Base-by-base conservation (phyloP, 2,113 vertebrate species). In the Neoarius graeffei region DNA sequence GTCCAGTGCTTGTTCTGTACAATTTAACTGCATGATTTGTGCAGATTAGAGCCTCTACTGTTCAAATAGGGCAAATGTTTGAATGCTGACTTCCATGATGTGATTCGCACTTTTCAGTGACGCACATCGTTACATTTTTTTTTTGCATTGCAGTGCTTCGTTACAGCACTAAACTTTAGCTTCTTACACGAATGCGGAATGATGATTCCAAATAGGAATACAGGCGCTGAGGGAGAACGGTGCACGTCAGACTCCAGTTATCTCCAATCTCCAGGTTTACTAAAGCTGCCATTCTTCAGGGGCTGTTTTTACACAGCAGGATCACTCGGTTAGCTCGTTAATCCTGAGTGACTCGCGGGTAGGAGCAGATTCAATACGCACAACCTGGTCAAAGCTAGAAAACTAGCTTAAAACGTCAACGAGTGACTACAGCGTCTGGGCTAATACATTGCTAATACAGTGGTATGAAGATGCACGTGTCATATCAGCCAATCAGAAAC, bases 161-260 rank as follows among this genome's bases (percentile, higher is more conserved):
- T 76, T 25, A 11, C 20, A 76, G 19, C 10, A 20, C 73, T 76
- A 13, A 76, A 23, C 4, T 1, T 25, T 50, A 25, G 9, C 48
- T 13, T 77, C 0, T 52, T n/a, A 10, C 48, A 52, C 20, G 59
- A 83, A 50, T 23, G 56, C 30, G 13, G 56, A 42, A 42, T 13
- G 42, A 25, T 5, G 0, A 82, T n/a, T 66, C 52, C 23, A n/a
- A n/a, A 66, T 15, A 20, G 20, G 42, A 50, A 25, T 50, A 17
- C 42, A 30, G 17, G 6, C 3, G 59, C 81, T 64, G 59, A 79
- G 50, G 48, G 48, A n/a, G 50, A 13, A n/a, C 13, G 25, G 23
- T 79, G 88, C 85, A 89, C 87, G 85, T 60, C n/a, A 25, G 88
- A 82, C 59, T 56, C 76, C 48, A 52, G 48, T 64, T 77, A 9